Evolutionary conservation across 2,113 vertebrate genomes (phyloP), one percentile per base, ranked within the genome.

Genomic region (Shinisaurus crocodilurus): DNA sequence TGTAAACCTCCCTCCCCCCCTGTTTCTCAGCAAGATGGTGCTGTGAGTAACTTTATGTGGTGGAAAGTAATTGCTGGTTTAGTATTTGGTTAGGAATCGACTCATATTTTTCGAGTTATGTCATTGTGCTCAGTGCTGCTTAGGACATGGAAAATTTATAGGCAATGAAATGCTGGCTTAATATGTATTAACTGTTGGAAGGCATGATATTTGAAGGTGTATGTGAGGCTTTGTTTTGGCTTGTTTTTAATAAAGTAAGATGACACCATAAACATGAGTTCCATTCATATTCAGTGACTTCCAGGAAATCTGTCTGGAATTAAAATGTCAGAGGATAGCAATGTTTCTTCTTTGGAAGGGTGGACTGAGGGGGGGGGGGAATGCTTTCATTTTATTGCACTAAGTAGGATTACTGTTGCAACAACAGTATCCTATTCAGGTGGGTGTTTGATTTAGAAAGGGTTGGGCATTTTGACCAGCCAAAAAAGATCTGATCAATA

Each of bases 41-140:
- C 82, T 75, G 80, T 79, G 77, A 93, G 54, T 91, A 93, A 94
- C 85, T 9, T 79, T 20, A 40, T 65, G 25, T 89, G 65, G 83
- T 92, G 86, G 83, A 84, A 93, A 82, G 80, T 90, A 94, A 48
- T 90, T 91, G 82, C 89, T 94, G 0, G 2, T 82, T 94, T 95
- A 90, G 87, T 95, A 70, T 40, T 95, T 93, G 81, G 77, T 91
- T 94, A 90, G 93, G 65, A 95, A 95, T 93, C 90, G 65, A 90
- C 1, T 93, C 92, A n/a, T 94, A 84, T 84, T 96, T 96, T 90
- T 94, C 81, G 90, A 93, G 85, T 95, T 84, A 91, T 95, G 92
- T 95, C 89, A 92, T 90, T 81, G 60, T 88, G 32, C 65, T 95
- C 82, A 94, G 92, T 84, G 65, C 87, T 91, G 45, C 89, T 92